These are phyloP conservation scores for Dasypus novemcinctus DNA, from an alignment of 2,113 vertebrate genomes.

Conservation along the genomic window DNA sequence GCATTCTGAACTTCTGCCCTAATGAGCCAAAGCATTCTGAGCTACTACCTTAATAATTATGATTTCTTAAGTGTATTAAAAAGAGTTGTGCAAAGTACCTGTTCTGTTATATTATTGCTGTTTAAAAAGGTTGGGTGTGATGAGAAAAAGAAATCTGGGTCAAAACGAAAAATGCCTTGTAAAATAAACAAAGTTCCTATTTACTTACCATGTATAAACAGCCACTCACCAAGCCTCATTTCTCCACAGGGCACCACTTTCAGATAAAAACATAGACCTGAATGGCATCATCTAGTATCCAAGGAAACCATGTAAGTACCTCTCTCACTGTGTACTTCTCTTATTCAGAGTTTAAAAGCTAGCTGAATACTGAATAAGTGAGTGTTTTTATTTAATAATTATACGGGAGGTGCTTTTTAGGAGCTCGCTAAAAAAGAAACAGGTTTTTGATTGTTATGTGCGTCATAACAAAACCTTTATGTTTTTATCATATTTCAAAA, in stretches of 20 bases:
- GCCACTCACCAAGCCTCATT: constrained; percentile 81
- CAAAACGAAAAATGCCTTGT: constrained; percentile 83
- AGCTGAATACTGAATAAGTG: constrained; percentile 86
- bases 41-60: constrained; percentile 53
- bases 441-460: constrained; percentile 76
- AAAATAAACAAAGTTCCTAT: constrained; percentile 87
- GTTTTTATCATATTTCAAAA: constrained; percentile 80
- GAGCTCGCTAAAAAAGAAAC: constrained; percentile 82
- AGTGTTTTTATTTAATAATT: constrained; percentile 92
- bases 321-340: constrained; percentile 86
- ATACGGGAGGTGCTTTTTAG: constrained; percentile 83
- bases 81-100: constrained; percentile 56
- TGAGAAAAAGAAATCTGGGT: constrained; percentile 79
- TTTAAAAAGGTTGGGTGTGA: constrained; percentile 70
- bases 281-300: constrained; percentile 91
- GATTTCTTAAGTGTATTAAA: constrained; percentile 60
- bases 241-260: constrained; percentile 85
- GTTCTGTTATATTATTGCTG: constrained; percentile 54
- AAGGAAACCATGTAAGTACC: constrained; percentile 93
- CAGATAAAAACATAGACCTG: constrained; percentile 87
- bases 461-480: constrained; percentile 80
- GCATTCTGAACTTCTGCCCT: constrained; percentile 30
- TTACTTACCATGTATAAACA: constrained; percentile 88
- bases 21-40: too few relatives aligned
- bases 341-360: constrained; percentile 86